phyloP scores from a whole-genome alignment of 2,113 vertebrate genomes.

The Anser brachyrhynchus region DNA sequence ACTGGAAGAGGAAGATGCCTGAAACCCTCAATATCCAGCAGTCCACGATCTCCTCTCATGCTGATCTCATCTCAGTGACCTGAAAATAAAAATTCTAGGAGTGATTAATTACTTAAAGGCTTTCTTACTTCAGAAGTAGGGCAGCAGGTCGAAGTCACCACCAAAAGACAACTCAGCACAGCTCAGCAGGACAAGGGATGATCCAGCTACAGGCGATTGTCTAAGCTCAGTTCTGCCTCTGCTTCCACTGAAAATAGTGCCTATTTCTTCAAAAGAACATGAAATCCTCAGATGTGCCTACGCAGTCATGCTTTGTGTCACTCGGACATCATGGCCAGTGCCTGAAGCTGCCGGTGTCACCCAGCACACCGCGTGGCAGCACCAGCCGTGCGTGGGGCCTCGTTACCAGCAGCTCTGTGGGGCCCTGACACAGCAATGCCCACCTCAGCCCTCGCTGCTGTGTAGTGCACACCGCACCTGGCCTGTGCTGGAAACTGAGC shows the following conservation, averaged over 20 bases:
- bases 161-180: background rate
- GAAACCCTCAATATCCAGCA: background rate
- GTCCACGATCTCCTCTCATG: background rate
- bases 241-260: background rate
- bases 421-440: background rate
- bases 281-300: background rate
- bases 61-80: background rate
- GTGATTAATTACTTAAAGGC: background rate
- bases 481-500: background rate
- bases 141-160: background rate
- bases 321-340: background rate
- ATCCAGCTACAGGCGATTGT: background rate
- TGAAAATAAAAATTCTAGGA: background rate
- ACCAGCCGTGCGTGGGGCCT: background rate
- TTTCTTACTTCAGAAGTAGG: background rate
- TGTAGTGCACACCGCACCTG: rapidly evolving
- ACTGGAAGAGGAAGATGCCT: background rate
- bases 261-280: background rate
- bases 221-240: background rate
- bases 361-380: background rate
- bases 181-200: background rate
- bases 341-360: background rate
- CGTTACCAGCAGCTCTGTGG: background rate
- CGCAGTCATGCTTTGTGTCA: background rate
- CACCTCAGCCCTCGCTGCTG: background rate